Base-by-base conservation (phyloP, 2,888 invertebrate species). In the Ophonus ardosiacus region DNA sequence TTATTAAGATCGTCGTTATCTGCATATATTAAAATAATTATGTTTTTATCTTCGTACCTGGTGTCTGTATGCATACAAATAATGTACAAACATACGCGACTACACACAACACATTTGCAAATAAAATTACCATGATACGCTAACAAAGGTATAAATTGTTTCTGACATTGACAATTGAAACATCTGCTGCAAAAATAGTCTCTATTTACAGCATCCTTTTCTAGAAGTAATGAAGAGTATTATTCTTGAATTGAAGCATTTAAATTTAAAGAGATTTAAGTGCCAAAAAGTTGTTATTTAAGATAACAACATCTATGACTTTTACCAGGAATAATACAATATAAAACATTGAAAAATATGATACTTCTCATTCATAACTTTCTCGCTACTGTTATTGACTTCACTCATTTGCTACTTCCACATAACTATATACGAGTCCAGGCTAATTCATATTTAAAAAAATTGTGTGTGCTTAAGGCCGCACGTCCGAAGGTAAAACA, bases 21-120 rank as follows among this genome's bases (percentile, higher is more conserved):
- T 80, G 80, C 80, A 80, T 80, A 80, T 80, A 80, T 80, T 80
- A 80, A 80, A 80, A 80, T 80, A 80, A 80, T 80, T 80, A 80
- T 61, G 80, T 80, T 80, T 80, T 61, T 80, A 80, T 80, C 80
- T 78, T 57, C 7, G 78, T 18, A 57, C 31, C 13, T 31, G 78
- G 57, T 57, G 78, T 78, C 76, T 78, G 31, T 78, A 57, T 78
- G 56, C 57, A 31, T 57, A 78, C 31, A 78, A 78, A 74, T 74
- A 57, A 78, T 15, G 51, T 76, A 57, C 24, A 57, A 78, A 78
- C 78, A 78, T 57, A 57, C 71, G 8, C 43, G 43, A 40, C 40
- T 74, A 74, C 43, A 74, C 18, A 40, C 71, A 43, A 74, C 71
- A 43, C 31, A 18, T 10, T 13, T 18, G 71, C 15, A 13, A 17